Percentiles rank a stretch among this genome's conserved stretches.
These are phyloP conservation scores for Gobiocypris rarus DNA, from an alignment of 2,113 vertebrate species.

Conservation along the genomic window DNA sequence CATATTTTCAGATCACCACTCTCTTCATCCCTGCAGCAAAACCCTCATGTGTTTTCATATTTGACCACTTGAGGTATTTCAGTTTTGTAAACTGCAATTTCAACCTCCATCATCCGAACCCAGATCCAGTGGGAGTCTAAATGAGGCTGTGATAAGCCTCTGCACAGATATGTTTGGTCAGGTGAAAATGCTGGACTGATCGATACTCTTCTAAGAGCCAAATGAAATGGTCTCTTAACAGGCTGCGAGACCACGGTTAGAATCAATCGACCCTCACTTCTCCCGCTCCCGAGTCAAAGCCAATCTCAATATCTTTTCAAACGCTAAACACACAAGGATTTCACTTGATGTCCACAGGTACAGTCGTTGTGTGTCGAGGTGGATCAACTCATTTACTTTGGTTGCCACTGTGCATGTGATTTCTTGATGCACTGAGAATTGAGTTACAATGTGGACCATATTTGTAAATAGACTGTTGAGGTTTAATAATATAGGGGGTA, in stretches of 20 bases:
- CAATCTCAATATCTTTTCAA: constrained; percentile 12
- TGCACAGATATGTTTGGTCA: constrained; percentile 20
- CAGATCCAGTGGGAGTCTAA: constrained; percentile 11
- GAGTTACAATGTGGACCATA: background rate
- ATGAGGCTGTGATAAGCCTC: constrained; percentile 24
- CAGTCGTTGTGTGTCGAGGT: background rate
- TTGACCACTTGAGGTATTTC: background rate
- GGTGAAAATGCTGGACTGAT: constrained; percentile 37
- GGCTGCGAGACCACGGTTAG: background rate
- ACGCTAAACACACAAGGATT: background rate
- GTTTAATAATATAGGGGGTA: background rate
- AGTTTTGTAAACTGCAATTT: constrained; percentile 11
- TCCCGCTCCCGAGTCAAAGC: background rate
- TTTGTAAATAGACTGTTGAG: background rate
- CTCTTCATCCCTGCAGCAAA: background rate
- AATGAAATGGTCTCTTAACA: constrained; percentile 27
- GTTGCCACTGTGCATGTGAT: background rate
- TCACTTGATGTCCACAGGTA: background rate
- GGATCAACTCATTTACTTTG: constrained; percentile 4
- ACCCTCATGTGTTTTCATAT: background rate
- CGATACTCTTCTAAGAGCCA: constrained; percentile 36
- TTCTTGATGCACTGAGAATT: background rate
- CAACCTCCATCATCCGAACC: background rate
- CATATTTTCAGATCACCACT: background rate
- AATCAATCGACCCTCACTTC: constrained; percentile 37